Base-by-base conservation (phyloP, 2,888 invertebrate species). In the Calameuta filiformis region DNA sequence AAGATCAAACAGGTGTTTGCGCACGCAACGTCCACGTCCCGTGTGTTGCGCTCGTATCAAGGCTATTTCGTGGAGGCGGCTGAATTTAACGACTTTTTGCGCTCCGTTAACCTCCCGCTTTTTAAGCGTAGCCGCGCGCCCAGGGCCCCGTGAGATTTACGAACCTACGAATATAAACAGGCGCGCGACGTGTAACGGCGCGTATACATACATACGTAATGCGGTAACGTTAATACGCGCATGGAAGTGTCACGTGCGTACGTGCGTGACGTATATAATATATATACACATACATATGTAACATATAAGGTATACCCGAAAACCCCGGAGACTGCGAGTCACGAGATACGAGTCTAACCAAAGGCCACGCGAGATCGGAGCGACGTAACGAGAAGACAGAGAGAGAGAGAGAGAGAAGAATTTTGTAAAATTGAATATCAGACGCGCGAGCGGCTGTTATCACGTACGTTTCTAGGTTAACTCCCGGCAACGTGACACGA, bases 1-100 rank as follows among this genome's bases (percentile, higher is more conserved):
- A 81, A 85, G 85, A 87, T 87, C 88, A 88, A 88, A 89, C 88
- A 88, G 88, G 87, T 88, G 88, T 87, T 84, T 83, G 84, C 85
- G 73, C 75, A 79, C 81, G 79, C 75, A 73, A 75, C 74, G 77
- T 78, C 78, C 35, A 33, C 77, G 69, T 34, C n/a, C 37, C 68
- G 75, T 30, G 40, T 3, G 33, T 33, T 33, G 4, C 4, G 33
- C 33, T 33, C 33, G 33, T 79, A 83, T 81, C 68, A 76, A 75
- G 78, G 74, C 78, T 79, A 79, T 79, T 85, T 83, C 83, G 81
- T 80, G 81, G 80, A 78, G 74, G 83, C 83, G 84, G 86, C 86
- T 86, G 86, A 87, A 87, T 87, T 85, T 85, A 86, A 86, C 86
- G 84, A 87, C 86, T 84, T 85, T 82, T 81, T 84, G 79, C 77